Percentiles rank a stretch among this genome's conserved stretches.
phyloP scores from a whole-genome alignment of 2,797 vertebrate genomes.

The Myotis vivesi region DNA sequence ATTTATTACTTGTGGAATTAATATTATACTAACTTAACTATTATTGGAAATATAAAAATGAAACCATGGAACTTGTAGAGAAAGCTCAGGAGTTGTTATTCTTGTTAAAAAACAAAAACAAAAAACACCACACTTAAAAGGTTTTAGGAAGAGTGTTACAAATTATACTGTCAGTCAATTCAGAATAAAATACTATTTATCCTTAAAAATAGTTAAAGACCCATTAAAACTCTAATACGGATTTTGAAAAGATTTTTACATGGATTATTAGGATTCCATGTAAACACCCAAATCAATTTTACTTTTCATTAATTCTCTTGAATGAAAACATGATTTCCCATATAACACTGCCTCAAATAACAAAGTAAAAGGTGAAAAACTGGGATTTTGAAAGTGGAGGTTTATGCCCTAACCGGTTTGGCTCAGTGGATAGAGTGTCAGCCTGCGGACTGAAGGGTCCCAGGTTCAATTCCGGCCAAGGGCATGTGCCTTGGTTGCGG shows the following conservation, averaged over 20 bases:
- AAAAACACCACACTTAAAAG: conserved; percentile 33
- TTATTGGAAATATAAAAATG: not conserved
- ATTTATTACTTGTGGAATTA: not conserved
- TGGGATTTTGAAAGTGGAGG: not conserved
- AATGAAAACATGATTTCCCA: conserved; percentile 28
- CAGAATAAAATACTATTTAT: not conserved
- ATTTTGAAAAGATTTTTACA: conserved; percentile 52
- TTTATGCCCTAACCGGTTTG: too few species aligned
- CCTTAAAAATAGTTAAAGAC: not conserved
- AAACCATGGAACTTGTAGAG: not conserved
- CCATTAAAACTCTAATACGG: not conserved
- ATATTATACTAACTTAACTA: not conserved
- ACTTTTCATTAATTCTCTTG: conserved; percentile 36
- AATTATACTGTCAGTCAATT: not conserved
- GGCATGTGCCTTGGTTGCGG: too few species aligned
- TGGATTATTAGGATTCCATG: not conserved
- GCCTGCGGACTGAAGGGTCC: too few species aligned
- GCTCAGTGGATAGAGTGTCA: too few species aligned
- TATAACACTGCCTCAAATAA: conserved; percentile 1
- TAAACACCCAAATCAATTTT: conserved; percentile 4
- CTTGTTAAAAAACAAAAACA: not conserved
- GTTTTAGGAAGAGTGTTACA: not conserved
- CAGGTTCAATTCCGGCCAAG: too few species aligned
- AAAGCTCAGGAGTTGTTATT: conserved; percentile 8
- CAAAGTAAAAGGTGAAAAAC: conserved; percentile 13